phyloP scores from a whole-genome alignment of 53 echinoderm and acorn worm species.

The Crossaster papposus region DNA sequence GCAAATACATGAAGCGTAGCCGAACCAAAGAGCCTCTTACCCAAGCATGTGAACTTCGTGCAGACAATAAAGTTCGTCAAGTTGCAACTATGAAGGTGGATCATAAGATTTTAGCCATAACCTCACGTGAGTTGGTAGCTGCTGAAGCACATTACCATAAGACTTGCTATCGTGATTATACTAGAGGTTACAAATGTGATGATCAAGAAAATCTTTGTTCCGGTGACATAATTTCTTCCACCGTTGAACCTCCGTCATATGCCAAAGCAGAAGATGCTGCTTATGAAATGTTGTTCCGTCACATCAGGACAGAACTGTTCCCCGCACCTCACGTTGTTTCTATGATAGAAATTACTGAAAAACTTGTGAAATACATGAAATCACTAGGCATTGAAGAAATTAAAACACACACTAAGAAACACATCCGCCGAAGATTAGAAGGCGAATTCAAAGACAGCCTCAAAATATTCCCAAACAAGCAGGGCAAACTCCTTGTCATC shows the following conservation, averaged over 20 bases:
- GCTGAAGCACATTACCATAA: slow-evolving; percentile 65
- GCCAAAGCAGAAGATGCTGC: slow-evolving; percentile 22
- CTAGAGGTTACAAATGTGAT: slow-evolving; percentile 33
- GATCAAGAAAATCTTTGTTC: background rate
- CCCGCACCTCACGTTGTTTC: slow-evolving; percentile 13
- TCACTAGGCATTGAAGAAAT: no score
- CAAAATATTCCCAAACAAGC: slow-evolving; percentile 33
- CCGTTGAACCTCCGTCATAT: slow-evolving; percentile 25
- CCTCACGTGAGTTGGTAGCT: slow-evolving; percentile 49
- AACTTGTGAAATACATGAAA: slow-evolving; percentile 26
- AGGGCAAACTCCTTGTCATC: slow-evolving; percentile 55
- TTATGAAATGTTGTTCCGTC: slow-evolving; percentile 36
- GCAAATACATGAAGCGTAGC: slow-evolving; percentile 51
- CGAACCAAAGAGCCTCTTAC: slow-evolving; percentile 46
- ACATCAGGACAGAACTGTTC: slow-evolving; percentile 39
- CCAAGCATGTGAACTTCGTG: slow-evolving; percentile 48
- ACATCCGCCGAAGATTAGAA: slow-evolving; percentile 51
- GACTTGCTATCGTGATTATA: slow-evolving; percentile 53
- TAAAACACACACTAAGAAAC: no score
- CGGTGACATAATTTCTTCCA: background rate
- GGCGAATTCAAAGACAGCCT: slow-evolving; percentile 46
- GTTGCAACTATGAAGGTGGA: slow-evolving; percentile 53
- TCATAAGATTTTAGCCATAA: slow-evolving; percentile 49
- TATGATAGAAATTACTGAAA: slow-evolving; percentile 50
- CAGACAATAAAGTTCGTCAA: slow-evolving; percentile 49